Evolutionary conservation across 2,888 invertebrate species (phyloP).

Genomic region (Rhogogaster chlorosoma): DNA sequence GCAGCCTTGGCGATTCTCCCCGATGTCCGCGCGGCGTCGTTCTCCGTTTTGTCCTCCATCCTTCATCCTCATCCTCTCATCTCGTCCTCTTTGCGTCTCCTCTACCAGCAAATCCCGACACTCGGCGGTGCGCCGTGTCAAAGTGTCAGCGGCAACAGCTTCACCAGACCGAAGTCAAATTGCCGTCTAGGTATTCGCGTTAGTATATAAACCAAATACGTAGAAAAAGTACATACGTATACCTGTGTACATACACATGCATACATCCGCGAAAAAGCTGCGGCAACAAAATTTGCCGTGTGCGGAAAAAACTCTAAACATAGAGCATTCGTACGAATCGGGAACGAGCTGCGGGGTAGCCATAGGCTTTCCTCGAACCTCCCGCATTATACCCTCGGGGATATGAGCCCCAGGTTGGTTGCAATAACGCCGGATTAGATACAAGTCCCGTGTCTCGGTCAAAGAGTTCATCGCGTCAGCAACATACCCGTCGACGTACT

Average conservation of each 20-base stretch:
- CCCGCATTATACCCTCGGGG: slow-evolving; percentile 38
- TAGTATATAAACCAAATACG: neutral
- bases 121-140: slow-evolving; percentile 70
- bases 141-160: slow-evolving; percentile 76
- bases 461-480: slow-evolving; percentile 72
- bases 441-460: slow-evolving; percentile 56
- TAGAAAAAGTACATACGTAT: neutral
- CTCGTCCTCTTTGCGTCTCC: slow-evolving; percentile 16
- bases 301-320: slow-evolving; percentile 16
- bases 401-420: slow-evolving; percentile 52
- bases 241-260: neutral
- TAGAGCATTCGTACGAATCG: slow-evolving; percentile 11
- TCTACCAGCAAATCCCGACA: slow-evolving; percentile 24
- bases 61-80: neutral
- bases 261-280: neutral
- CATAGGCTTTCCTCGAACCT: slow-evolving; percentile 39
- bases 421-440: slow-evolving; percentile 68
- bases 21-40: slow-evolving; percentile 21
- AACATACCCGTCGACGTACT: slow-evolving; percentile 47
- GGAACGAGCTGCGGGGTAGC: slow-evolving; percentile 15
- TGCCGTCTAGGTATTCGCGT: slow-evolving; percentile 63
- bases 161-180: slow-evolving; percentile 75
- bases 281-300: slow-evolving; percentile 38
- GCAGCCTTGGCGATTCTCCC: slow-evolving; percentile 60
- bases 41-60: slow-evolving; percentile 32